Evolutionary conservation across 2,113 vertebrate genomes (phyloP).

Genomic region (Zosterops pallidus): DNA sequence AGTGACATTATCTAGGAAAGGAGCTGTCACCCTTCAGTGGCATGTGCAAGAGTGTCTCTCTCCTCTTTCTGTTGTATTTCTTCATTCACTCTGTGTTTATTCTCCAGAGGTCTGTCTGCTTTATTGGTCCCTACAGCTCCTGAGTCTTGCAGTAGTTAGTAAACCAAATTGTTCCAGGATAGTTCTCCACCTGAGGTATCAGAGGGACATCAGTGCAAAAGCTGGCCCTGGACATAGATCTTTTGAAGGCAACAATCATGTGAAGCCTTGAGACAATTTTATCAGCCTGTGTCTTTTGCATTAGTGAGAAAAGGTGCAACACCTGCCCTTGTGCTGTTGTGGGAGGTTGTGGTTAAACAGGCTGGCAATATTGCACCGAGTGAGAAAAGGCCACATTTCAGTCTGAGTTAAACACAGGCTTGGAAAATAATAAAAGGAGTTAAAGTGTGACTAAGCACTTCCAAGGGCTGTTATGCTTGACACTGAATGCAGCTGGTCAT

Average conservation of each 20-base stretch:
- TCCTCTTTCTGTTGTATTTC: not conserved
- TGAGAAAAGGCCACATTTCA: not conserved
- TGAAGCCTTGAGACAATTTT: not conserved
- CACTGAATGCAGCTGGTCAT: slow-evolving; percentile 27
- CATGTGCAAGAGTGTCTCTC: not conserved
- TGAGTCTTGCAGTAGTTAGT: not conserved
- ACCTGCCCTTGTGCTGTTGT: not conserved
- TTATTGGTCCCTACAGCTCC: not conserved
- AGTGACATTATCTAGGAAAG: not conserved
- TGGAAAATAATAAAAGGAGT: slow-evolving; percentile 26
- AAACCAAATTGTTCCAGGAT: not conserved
- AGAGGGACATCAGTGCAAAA: not conserved
- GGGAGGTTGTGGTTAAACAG: not conserved
- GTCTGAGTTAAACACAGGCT: slow-evolving; percentile 21
- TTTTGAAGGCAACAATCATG: not conserved
- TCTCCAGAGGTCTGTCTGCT: not conserved
- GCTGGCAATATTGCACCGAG: fast-evolving
- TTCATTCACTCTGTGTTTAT: not conserved
- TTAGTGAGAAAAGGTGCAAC: not conserved
- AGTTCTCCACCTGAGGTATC: not conserved
- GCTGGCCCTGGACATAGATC: not conserved
- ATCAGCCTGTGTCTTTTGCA: not conserved
- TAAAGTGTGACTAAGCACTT: slow-evolving; percentile 60
- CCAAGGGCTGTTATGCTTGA: slow-evolving; percentile 11
- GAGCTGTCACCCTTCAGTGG: not conserved